Percentiles rank a stretch among this genome's conserved stretches.
These are phyloP conservation scores for Campoletis raptor DNA, from an alignment of 2,888 invertebrate species.

Conservation along the genomic window DNA sequence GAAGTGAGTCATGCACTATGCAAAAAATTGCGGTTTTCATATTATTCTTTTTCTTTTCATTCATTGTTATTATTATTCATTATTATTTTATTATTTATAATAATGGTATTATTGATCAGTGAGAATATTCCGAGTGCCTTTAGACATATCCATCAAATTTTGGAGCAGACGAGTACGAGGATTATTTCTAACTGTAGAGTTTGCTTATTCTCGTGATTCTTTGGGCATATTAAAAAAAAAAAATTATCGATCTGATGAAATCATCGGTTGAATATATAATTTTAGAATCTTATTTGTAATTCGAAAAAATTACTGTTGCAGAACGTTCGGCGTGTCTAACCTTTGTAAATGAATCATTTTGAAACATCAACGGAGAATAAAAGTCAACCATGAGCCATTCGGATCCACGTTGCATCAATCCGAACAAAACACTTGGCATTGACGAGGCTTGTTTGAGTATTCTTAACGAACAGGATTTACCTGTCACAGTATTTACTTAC, in stretches of 20 bases:
- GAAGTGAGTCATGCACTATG: not conserved
- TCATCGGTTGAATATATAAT: not conserved
- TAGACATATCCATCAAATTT: not conserved
- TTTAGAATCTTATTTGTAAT: not conserved
- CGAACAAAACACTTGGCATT: conserved; percentile 76
- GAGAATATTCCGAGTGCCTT: not conserved
- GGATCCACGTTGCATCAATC: conserved; percentile 71
- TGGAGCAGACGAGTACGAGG: not conserved
- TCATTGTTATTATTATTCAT: no score
- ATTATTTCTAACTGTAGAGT: not conserved
- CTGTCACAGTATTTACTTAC: conserved; percentile 74
- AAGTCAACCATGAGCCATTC: conserved; percentile 32
- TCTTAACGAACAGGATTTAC: conserved; percentile 72
- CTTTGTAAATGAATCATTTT: not conserved
- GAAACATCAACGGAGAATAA: not conserved
- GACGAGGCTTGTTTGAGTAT: conserved; percentile 82
- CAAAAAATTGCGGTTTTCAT: not conserved
- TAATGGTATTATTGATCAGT: not conserved
- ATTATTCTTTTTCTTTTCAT: no score
- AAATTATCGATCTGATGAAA: not conserved
- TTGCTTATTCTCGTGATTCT: not conserved
- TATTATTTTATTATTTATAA: no score
- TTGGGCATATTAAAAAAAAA: not conserved
- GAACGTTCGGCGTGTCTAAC: not conserved
- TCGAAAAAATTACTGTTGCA: not conserved